A percentile compares a stretch with the other conserved stretches of the same genome.
These are phyloP conservation scores for Lycocerus yunnanus DNA, from an alignment of 2,888 invertebrate species.

Conservation along the genomic window DNA sequence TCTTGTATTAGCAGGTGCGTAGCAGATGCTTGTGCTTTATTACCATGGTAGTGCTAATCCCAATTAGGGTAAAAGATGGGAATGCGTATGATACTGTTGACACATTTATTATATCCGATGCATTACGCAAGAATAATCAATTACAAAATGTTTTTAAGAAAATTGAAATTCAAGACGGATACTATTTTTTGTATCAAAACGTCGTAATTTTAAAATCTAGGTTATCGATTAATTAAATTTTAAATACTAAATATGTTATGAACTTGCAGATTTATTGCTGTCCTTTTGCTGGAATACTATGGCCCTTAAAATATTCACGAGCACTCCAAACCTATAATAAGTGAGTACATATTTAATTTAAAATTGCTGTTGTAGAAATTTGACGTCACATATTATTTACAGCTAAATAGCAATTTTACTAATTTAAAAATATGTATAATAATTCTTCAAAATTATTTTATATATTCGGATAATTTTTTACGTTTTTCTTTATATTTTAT, in stretches of 20 bases:
- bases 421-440: too few relatives aligned
- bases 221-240: background rate
- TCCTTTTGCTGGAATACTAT: background rate
- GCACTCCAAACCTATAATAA: background rate
- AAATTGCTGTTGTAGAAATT: background rate
- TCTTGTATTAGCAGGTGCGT: conserved; percentile 29
- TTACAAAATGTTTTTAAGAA: background rate
- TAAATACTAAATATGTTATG: too few relatives aligned
- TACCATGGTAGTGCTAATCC: conserved; percentile 27
- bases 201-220: too few relatives aligned
- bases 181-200: too few relatives aligned
- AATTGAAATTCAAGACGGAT: too few relatives aligned
- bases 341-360: background rate
- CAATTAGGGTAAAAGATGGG: conserved; percentile 31
- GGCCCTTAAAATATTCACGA: background rate
- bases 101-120: background rate
- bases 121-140: background rate
- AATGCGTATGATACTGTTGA: background rate
- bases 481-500: background rate
- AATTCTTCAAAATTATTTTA: background rate
- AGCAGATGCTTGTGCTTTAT: conserved; percentile 32
- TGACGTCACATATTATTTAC: background rate
- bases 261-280: background rate
- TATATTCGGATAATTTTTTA: background rate
- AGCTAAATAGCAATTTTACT: background rate